Evolutionary conservation across 1,140 invertebrate genomes (phyloP), one percentile per base, ranked within the genome.

Genomic region (Zaprionus inermis): DNA sequence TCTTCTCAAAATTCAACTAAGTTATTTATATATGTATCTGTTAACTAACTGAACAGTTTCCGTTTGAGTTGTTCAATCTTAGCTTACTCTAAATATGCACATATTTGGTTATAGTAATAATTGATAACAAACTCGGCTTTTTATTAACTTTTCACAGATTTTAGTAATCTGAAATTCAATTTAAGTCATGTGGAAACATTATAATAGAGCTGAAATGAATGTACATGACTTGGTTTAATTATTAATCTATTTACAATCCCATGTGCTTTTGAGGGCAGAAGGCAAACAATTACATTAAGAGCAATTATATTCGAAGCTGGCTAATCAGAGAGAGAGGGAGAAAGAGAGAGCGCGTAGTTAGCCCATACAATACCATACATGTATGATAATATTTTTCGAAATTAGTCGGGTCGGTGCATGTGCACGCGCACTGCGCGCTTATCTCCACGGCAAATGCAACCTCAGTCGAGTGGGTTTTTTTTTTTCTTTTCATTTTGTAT

Each of bases 401-500:
- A 63, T 52, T 30, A 63, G 59, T 52, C 20, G 59, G 46, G 30
- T 63, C 59, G 46, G 32, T 63, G 59, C 30, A 63, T 30, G 59
- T 52, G 30, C 46, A 52, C 46, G 59, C 46, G 49, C 44, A 36
- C 18, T 22, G 46, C 6, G 12, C 46, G 49, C 61, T 64, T 66
- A 60, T 69, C 38, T 61, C 22, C 56, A 36, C 36, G 30, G 36
- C 38, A 52, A 54, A 59, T 63, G 66, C 46, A 64, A 59, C 61
- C 64, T 81, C 60, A 67, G 55, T 66, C 51, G 54, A 68, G 56
- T 64, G 78, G 38, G 55, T 24, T 24, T 28, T 28, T 28, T 78
- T 81, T 80, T 7, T n/a, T 38, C 36, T 38, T 38, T 38, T n/a
- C 59, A 68, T 69, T 80, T 71, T 38, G 54, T 72, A 51, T 46